Evolutionary conservation across 1,140 invertebrate genomes (phyloP).

Genomic region (Sarcophaga bullata): DNA sequence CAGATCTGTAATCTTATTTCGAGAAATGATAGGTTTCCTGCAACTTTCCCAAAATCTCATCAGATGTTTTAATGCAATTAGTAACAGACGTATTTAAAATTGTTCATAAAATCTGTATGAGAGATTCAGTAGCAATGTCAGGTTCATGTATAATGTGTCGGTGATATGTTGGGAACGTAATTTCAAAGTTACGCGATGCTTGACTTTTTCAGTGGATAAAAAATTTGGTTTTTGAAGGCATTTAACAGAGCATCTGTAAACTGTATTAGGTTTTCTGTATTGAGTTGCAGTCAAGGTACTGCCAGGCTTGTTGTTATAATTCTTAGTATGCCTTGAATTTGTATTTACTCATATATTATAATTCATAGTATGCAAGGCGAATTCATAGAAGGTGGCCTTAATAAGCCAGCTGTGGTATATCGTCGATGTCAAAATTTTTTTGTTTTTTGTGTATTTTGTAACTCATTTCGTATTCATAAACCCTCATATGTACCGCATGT

Average conservation of each 20-base stretch:
- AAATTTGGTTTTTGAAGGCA: constrained; percentile 34
- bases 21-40: neutral
- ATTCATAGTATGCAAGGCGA: constrained; percentile 47
- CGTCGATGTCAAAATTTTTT: no score
- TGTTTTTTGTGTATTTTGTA: no score
- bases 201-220: neutral
- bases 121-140: neutral
- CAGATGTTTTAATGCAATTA: constrained; percentile 24
- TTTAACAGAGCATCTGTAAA: constrained; percentile 34
- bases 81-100: constrained; percentile 13
- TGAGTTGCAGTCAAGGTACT: constrained; percentile 42
- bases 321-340: no score
- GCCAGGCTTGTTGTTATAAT: constrained; percentile 46
- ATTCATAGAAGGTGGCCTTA: no score
- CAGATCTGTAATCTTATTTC: neutral
- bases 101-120: neutral
- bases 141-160: neutral
- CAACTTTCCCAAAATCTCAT: neutral
- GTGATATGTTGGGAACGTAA: neutral
- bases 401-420: no score
- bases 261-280: constrained; percentile 11
- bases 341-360: no score
- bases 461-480: no score
- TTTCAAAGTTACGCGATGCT: neutral
- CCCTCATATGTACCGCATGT: no score